Evolutionary conservation across 1,140 invertebrate species (phyloP), one percentile per base, ranked within the genome.

Genomic region (Halyomorpha halys): DNA sequence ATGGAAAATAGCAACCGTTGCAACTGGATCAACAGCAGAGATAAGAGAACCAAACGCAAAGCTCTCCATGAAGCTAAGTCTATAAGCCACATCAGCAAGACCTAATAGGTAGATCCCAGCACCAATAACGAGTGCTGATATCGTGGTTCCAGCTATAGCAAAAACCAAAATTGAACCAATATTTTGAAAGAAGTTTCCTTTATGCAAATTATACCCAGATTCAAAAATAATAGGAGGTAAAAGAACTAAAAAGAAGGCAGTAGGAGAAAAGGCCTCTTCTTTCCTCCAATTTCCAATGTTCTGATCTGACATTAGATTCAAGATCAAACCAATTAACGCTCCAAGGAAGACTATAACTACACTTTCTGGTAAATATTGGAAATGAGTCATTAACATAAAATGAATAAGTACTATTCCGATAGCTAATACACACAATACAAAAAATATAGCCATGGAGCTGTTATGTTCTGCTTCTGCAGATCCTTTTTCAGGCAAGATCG

Each of bases 171-270:
- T 90, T 8, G 88, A 94, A 25, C 93, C 94, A 74, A 98, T 95
- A 73, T 97, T 98, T 78, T 97, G 94, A 74, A 98, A 98, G 73
- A 98, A 99, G 73, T 98, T 98, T 61, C 95, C 94, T 76, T 98
- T 98, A 72, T 98, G 95, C 56, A 98, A 81, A 83, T 98, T 98
- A 73, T 98, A 98, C 5, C 96, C 96, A 5, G 94, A 97, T 77
- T 99, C 96, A 81, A 98, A 98, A 69, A 99, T 98, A 53, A 98
- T 99, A 0, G 96, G 96, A 8, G 96, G 96, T n/a, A 99, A 74
- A 0, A 98, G 79, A 1, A 98, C 89, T 53, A 98, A 79, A 71
- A 99, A 99, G 74, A 99, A 99, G 13, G 94, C 90, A 56, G 94
- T 98, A 0, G 95, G 95, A 15, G 92, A 94, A 71, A 98, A 96